phyloP scores from a whole-genome alignment of 2,113 vertebrate species.

The Caloenas nicobarica region DNA sequence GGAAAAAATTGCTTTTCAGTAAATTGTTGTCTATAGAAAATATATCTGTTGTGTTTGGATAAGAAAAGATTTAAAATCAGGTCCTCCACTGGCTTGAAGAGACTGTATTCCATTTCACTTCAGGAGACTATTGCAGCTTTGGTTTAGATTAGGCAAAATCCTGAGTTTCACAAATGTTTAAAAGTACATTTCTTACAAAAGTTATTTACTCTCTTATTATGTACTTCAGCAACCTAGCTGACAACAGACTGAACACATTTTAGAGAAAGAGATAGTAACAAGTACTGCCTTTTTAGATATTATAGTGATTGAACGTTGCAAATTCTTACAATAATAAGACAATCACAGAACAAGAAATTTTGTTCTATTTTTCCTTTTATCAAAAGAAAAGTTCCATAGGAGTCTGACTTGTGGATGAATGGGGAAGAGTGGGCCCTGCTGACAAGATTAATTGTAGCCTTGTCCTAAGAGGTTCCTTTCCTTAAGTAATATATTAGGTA shows the following conservation, averaged over 20 bases:
- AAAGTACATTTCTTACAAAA: not conserved
- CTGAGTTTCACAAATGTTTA: not conserved
- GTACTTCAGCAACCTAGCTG: not conserved
- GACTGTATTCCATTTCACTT: not conserved
- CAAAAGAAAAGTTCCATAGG: not conserved
- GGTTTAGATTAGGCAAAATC: not conserved
- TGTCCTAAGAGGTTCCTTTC: not conserved
- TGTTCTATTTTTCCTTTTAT: not conserved
- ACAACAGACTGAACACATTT: not conserved
- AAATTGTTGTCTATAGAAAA: not conserved
- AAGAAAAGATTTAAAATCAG: not conserved
- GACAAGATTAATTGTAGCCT: not conserved
- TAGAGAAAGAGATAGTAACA: not conserved
- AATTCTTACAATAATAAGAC: not conserved
- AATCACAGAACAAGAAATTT: not conserved
- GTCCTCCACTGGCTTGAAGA: not conserved
- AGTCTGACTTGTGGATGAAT: not conserved
- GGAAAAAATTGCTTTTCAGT: not conserved
- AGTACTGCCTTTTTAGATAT: not conserved
- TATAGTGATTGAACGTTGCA: not conserved
- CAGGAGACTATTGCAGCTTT: not conserved
- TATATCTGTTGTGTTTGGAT: not conserved
- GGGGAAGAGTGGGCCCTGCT: not conserved
- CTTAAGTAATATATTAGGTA: not conserved
- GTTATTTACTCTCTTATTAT: not conserved